Evolutionary conservation across 1,140 invertebrate species (phyloP), one percentile per base, ranked within the genome.

Genomic region (Lepidurus apus): DNA sequence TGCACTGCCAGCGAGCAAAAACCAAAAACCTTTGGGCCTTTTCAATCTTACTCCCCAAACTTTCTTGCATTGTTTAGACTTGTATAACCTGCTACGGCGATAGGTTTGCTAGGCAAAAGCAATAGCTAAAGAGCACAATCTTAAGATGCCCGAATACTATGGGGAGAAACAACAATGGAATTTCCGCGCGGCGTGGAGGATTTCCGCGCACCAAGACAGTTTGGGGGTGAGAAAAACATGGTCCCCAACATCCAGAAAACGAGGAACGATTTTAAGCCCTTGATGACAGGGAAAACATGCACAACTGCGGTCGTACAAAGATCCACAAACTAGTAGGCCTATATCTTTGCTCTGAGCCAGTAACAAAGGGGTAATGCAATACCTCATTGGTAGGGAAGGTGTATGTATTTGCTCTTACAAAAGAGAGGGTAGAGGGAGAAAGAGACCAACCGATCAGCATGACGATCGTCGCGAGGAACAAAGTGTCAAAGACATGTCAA

Each of bases 351-450:
- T 4, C 34, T 34, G 34, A 7, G 53, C 9, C 17, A 65, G 53
- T 21, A 65, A 9, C 53, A 65, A 65, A 65, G 53, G 45, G 53
- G 53, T 65, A 65, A 65, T 65, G 13, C 53, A 65, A 65, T 65
- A 13, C 53, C 7, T 21, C 8, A 17, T n/a, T 47, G 45, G 2
- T 34, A 34, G 3, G 34, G 34, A 34, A 34, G 34, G 34, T 34
- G 34, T 34, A 34, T 34, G 34, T 34, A 34, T 34, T 34, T 34
- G 34, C 34, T 34, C 34, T 34, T 34, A 34, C 1, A 34, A 34
- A 34, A 34, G 34, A 34, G 34, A 3, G 34, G 34, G 34, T 34
- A 34, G 34, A 34, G 34, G 34, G 34, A 34, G 34, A 34, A 34
- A 8, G 17, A 17, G 45, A 47, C 26, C 17, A 65, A 65, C 17